phyloP scores from a whole-genome alignment of 1,140 invertebrate genomes.

The Oryctes rhinoceros region DNA sequence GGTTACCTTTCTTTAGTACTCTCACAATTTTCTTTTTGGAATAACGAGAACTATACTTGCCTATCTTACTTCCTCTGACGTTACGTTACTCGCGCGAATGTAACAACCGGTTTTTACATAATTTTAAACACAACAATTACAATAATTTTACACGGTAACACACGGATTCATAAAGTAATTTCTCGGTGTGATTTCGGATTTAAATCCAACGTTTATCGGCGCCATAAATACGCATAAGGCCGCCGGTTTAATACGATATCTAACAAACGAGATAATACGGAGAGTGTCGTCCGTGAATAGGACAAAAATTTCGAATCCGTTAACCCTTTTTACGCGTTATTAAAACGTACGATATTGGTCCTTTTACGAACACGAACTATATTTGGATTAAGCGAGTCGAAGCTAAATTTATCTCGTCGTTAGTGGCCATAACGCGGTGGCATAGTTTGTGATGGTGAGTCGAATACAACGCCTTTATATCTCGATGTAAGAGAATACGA shows the following conservation, averaged over 20 bases:
- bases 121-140: neutral
- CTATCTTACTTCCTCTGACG: no score
- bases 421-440: neutral
- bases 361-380: neutral
- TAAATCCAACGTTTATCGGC: constrained; percentile 35
- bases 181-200: constrained; percentile 28
- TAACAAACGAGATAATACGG: constrained; percentile 1
- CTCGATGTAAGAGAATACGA: neutral
- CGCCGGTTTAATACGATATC: neutral
- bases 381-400: constrained; percentile 8
- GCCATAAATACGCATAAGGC: constrained; percentile 22
- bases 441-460: neutral
- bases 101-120: constrained; percentile 2
- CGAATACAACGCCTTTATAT: neutral
- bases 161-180: constrained; percentile 26
- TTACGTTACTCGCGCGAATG: neutral
- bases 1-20: no score
- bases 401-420: neutral
- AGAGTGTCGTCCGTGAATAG: neutral
- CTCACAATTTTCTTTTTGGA: no score
- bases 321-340: neutral
- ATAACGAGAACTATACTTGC: no score
- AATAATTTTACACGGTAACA: constrained; percentile 1
- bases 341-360: no score
- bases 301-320: constrained; percentile 5